Conservation (phyloP, 2,113 vertebrate genomes). For the Poeciliopsis prolifica region DNA sequence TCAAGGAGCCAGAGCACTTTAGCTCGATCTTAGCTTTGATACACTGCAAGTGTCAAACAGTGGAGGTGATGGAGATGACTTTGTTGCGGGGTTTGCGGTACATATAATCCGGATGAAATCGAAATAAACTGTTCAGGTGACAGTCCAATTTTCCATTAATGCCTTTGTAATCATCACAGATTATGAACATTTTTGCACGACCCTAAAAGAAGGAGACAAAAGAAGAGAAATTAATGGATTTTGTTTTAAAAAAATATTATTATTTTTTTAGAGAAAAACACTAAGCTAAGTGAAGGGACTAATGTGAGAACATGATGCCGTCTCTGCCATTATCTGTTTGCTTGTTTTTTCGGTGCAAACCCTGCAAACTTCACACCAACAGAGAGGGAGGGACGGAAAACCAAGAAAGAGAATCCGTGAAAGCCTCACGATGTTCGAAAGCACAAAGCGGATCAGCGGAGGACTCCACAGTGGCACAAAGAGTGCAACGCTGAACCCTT, state of each 20-base stretch:
- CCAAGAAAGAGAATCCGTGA: slow-evolving; percentile 10
- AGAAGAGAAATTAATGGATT: too few species aligned
- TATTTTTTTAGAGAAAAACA: too few species aligned
- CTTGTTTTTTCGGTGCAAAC: slow-evolving; percentile 54
- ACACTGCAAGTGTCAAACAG: too few species aligned
- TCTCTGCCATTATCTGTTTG: slow-evolving; percentile 61
- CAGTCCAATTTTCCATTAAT: background rate
- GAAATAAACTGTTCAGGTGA: background rate
- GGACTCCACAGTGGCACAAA: background rate
- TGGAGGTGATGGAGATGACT: background rate
- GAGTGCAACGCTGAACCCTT: slow-evolving; percentile 8
- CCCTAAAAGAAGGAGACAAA: too few species aligned
- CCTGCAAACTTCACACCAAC: background rate
- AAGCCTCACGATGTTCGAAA: slow-evolving; percentile 15
- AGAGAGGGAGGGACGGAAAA: slow-evolving; percentile 18
- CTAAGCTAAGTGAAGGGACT: background rate
- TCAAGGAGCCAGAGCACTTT: too few species aligned
- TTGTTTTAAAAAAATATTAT: background rate
- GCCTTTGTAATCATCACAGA: background rate
- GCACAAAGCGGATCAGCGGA: background rate
- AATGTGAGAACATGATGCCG: background rate
- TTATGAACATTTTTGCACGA: background rate
- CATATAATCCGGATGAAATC: background rate
- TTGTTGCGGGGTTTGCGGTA: background rate
- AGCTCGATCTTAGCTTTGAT: too few species aligned